These are phyloP conservation scores for Neolamprologus brichardi DNA, from an alignment of 2,113 vertebrate species.

Conservation along the genomic window DNA sequence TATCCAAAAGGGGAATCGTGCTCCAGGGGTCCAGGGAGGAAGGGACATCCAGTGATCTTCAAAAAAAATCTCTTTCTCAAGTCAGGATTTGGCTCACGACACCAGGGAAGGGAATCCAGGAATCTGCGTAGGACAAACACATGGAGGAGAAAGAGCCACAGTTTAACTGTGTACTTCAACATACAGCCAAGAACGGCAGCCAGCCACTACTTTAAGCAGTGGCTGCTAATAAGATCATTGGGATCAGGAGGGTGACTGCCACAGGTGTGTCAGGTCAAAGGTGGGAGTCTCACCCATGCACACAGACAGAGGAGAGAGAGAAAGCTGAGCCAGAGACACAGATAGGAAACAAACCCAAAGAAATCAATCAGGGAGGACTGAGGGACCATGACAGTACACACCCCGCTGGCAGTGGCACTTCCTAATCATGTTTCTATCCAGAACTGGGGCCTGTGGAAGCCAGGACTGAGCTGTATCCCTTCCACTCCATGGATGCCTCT, in stretches of 20 bases:
- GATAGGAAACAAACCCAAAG: background rate
- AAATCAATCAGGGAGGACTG: background rate
- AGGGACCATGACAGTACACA: background rate
- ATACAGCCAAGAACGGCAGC: background rate
- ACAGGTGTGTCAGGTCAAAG: background rate
- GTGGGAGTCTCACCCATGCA: background rate
- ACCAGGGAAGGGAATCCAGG: background rate
- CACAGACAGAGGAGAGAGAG: background rate
- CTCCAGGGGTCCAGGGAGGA: background rate
- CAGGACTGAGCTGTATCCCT: background rate
- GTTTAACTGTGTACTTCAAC: background rate
- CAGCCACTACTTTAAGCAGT: background rate
- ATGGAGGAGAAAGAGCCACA: background rate
- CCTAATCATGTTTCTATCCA: background rate
- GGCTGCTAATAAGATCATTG: background rate
- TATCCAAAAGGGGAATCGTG: fast-evolving
- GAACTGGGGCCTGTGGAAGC: background rate
- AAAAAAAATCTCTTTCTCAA: background rate
- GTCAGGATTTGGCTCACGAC: background rate
- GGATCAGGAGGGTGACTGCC: background rate
- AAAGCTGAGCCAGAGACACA: background rate
- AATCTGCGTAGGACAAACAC: background rate
- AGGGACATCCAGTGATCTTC: background rate
- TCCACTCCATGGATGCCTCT: background rate
- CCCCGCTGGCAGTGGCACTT: background rate